phyloP scores from a whole-genome alignment of 2,888 invertebrate species.

The Acronicta psi region DNA sequence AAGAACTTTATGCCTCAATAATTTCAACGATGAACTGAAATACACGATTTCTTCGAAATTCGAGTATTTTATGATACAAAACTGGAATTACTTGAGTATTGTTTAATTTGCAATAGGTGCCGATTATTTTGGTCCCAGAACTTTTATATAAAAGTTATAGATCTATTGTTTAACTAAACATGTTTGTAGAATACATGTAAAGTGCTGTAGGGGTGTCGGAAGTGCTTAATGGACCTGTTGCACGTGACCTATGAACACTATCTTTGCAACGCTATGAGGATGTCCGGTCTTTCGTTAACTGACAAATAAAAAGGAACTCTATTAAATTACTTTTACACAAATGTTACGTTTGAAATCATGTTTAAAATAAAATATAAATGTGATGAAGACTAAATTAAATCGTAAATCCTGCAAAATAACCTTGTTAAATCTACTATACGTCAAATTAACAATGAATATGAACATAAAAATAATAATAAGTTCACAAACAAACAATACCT shows the following conservation, averaged over 20 bases:
- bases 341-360: not conserved
- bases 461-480: no score
- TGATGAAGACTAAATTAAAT: not conserved
- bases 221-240: conserved; percentile 83
- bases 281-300: conserved; percentile 22
- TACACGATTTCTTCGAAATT: not conserved
- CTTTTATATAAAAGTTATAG: no score
- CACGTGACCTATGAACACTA: conserved; percentile 71
- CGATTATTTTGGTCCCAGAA: no score
- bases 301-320: no score
- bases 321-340: not conserved
- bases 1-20: conserved; percentile 18
- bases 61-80: not conserved
- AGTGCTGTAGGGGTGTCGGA: conserved; percentile 70
- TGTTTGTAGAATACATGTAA: conserved; percentile 16
- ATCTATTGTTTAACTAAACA: no score
- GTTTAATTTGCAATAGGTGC: no score
- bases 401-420: not conserved
- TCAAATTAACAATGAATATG: no score
- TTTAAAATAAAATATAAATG: not conserved
- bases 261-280: conserved; percentile 51
- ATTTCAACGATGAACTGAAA: conserved; percentile 11
- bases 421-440: not conserved
- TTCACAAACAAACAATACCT: no score
- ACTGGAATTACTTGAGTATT: not conserved